phyloP scores from a whole-genome alignment of 2,797 vertebrate genomes.

The Peromyscus melanophrys region DNA sequence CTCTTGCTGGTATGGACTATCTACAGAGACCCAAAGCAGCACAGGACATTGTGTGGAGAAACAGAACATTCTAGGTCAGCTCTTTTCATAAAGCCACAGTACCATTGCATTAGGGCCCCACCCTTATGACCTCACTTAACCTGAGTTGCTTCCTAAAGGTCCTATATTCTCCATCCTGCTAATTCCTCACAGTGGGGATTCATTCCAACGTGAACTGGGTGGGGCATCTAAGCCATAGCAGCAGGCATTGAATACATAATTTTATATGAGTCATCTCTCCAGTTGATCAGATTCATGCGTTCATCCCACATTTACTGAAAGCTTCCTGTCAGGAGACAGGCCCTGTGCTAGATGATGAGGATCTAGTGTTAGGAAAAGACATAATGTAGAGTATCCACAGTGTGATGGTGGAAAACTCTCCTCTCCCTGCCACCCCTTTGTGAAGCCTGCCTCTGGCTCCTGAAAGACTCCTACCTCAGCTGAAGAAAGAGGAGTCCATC shows the following conservation, averaged over 20 bases:
- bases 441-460: background rate
- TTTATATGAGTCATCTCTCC: background rate
- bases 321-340: background rate
- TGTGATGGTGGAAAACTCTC: too few species aligned
- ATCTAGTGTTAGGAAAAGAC: background rate
- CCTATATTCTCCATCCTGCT: background rate
- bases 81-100: background rate
- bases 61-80: too few species aligned
- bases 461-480: background rate
- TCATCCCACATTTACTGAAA: background rate
- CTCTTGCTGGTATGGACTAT: background rate
- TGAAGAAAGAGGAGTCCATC: background rate
- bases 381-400: background rate
- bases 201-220: background rate
- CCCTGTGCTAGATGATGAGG: background rate
- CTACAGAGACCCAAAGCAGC: background rate
- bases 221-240: background rate
- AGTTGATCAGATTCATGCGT: background rate
- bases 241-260: background rate
- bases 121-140: background rate
- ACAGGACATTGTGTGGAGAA: background rate
- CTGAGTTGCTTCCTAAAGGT: background rate
- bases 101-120: too few species aligned
- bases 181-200: background rate
- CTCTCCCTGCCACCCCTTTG: background rate